Evolutionary conservation across 1,140 invertebrate genomes (phyloP).

Genomic region (Arion vulgaris): DNA sequence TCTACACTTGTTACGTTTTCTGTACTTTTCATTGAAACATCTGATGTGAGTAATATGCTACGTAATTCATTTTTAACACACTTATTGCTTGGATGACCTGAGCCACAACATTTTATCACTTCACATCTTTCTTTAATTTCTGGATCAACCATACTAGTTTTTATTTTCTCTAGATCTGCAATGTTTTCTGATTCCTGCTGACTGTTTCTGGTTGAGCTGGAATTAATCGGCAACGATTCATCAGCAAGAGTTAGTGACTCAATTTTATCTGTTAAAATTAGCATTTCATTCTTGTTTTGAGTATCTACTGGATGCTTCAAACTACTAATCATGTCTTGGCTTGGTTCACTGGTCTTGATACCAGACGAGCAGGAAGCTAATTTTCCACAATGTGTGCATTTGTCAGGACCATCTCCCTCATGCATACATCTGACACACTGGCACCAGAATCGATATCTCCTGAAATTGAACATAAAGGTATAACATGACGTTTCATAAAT

Average conservation of each 20-base stretch:
- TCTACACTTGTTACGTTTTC: neutral
- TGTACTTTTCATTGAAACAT: neutral
- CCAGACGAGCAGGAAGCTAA: constrained; percentile 20
- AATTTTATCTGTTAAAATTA: too few relatives aligned
- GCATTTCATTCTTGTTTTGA: neutral
- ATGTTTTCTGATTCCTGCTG: neutral
- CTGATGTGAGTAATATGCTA: neutral
- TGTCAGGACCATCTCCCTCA: constrained; percentile 55
- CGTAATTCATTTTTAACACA: neutral
- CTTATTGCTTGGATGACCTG: neutral
- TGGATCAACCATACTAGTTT: neutral
- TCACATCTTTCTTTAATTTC: neutral
- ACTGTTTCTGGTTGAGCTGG: too few relatives aligned
- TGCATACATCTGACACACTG: constrained; percentile 54
- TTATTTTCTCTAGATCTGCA: neutral
- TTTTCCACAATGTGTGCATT: constrained; percentile 56
- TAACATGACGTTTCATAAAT: neutral
- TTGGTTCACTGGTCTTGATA: neutral
- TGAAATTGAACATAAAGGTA: constrained; percentile 40
- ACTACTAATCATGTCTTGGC: constrained; percentile 35
- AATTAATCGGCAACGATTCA: neutral
- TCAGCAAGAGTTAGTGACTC: too few relatives aligned
- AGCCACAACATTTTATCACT: neutral
- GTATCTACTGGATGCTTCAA: too few relatives aligned
- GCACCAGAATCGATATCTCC: constrained; percentile 61